These are phyloP conservation scores for Ctenicera cuprea DNA, from an alignment of 2,888 invertebrate genomes.

Conservation along the genomic window DNA sequence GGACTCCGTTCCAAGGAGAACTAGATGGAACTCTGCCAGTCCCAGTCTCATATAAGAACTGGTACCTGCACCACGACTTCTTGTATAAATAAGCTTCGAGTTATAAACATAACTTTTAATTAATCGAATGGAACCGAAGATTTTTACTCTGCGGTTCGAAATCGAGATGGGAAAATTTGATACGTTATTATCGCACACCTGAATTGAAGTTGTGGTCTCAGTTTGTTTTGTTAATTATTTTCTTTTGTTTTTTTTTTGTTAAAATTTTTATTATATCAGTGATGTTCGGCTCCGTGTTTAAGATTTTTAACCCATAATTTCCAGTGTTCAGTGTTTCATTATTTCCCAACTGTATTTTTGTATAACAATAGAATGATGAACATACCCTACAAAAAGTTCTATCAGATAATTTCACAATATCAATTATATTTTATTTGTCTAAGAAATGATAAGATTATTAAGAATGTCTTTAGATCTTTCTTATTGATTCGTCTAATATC, in stretches of 20 bases:
- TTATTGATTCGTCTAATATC: background rate
- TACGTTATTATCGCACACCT: conserved; percentile 11
- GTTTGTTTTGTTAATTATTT: conserved; percentile 4
- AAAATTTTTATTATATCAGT: background rate
- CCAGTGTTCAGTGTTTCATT: too few relatives aligned
- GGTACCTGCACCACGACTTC: conserved; percentile 54
- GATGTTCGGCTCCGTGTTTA: background rate
- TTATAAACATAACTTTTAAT: conserved; percentile 57
- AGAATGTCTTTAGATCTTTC: background rate
- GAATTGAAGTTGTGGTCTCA: background rate
- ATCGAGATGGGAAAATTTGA: conserved; percentile 28
- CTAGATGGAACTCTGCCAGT: conserved; percentile 47
- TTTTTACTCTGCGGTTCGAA: conserved; percentile 27
- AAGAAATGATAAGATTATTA: background rate
- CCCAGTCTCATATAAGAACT: conserved; percentile 47
- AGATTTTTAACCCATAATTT: too few relatives aligned
- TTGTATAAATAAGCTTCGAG: conserved; percentile 53
- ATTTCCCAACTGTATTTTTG: too few relatives aligned
- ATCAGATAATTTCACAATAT: background rate
- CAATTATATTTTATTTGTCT: background rate
- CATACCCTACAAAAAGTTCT: background rate
- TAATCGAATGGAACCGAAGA: conserved; percentile 56
- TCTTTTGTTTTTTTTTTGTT: background rate
- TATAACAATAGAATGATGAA: background rate
- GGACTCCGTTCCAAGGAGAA: conserved; percentile 55